Percentiles rank a stretch among this genome's conserved stretches.
Conservation (phyloP, 2,113 vertebrate species). For the Terrapene triunguis region DNA sequence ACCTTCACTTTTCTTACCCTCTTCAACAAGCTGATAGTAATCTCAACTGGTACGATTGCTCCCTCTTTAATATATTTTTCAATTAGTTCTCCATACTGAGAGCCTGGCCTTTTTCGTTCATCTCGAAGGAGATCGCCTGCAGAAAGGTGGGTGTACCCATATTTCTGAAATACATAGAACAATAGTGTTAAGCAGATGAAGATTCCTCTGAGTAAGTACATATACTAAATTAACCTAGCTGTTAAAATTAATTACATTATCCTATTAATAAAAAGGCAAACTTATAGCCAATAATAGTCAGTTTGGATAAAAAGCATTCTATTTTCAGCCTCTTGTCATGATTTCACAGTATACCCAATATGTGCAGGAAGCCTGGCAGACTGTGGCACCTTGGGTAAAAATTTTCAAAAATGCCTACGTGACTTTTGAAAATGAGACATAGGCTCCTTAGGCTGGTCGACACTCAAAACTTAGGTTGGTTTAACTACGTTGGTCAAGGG, state of each 20-base stretch:
- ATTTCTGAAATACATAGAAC: constrained; percentile 82
- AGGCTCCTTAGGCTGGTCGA: too few species aligned
- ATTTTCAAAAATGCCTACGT: background rate
- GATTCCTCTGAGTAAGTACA: background rate
- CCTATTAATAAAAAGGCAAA: background rate
- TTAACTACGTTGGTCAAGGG: too few species aligned
- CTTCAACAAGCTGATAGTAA: constrained; percentile 93
- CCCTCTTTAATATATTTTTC: constrained; percentile 94
- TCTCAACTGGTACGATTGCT: constrained; percentile 95
- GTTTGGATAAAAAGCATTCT: background rate
- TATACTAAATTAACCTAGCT: rapidly evolving
- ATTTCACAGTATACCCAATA: rapidly evolving
- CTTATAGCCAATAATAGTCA: background rate
- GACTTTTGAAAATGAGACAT: background rate
- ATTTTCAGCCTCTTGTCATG: rapidly evolving
- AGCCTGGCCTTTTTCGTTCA: constrained; percentile 89
- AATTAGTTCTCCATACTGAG: constrained; percentile 93
- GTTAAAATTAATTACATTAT: rapidly evolving
- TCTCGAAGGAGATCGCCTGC: constrained; percentile 95
- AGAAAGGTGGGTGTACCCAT: constrained; percentile 94
- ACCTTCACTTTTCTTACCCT: constrained; percentile 84
- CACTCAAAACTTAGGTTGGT: too few species aligned
- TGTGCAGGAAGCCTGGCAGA: background rate
- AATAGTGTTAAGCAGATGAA: background rate
- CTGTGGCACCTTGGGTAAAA: background rate